phyloP scores from a whole-genome alignment of 1,140 invertebrate genomes.

The fruit fly (Drosophila melanogaster) region Release_6_plus_ISO1_MT NT_033777.3:15368501-15369000 shows the following conservation, averaged over 20 bases:
- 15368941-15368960: slow-evolving; percentile 92
- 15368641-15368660: slow-evolving; percentile 90
- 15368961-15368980: slow-evolving; percentile 93
- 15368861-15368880: not conserved
- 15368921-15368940: slow-evolving; percentile 89
- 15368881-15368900: not conserved
- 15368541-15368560: not conserved
- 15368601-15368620: slow-evolving; percentile 93
- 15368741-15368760: slow-evolving; percentile 75
- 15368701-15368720: slow-evolving; percentile 84
- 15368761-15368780: slow-evolving; percentile 87
- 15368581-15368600: slow-evolving; percentile 92
- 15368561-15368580: slow-evolving; percentile 93
- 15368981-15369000: slow-evolving; percentile 93
- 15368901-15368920: slow-evolving; percentile 90
- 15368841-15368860: slow-evolving; percentile 85
- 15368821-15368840: slow-evolving; percentile 87
- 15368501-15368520: slow-evolving; percentile 85
- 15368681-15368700: slow-evolving; percentile 88
- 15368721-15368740: not conserved
- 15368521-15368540: not conserved
- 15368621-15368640: slow-evolving; percentile 90
- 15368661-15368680: slow-evolving; percentile 88
- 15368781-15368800: slow-evolving; percentile 83
- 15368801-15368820: slow-evolving; percentile 87